phyloP scores from a whole-genome alignment of 2,888 invertebrate species.

The Latrodectus hesperus region DNA sequence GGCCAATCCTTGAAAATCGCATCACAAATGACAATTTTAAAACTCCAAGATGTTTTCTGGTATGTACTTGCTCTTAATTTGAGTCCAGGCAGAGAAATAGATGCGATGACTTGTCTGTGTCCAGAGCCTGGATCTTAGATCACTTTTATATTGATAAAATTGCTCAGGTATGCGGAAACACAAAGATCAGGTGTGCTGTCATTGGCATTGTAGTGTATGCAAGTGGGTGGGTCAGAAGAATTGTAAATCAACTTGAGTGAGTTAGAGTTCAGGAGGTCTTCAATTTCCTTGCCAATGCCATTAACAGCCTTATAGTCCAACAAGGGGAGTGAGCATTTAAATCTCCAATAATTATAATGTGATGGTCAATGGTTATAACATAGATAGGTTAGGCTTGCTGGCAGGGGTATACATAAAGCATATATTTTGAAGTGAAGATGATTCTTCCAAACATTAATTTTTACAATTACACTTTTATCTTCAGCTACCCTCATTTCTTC shows the following conservation, averaged over 20 bases:
- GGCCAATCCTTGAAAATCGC: too few species aligned
- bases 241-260: neutral
- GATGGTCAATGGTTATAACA: neutral
- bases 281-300: neutral
- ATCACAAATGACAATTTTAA: neutral
- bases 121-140: neutral
- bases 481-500: neutral
- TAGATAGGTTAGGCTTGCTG: neutral
- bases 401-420: neutral
- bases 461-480: constrained; percentile 4
- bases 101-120: neutral
- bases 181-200: neutral
- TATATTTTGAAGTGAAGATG: neutral
- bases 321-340: neutral
- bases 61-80: neutral
- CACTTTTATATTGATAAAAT: neutral
- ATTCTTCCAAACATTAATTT: neutral
- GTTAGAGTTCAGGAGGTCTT: neutral
- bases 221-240: neutral
- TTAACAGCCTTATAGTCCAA: neutral
- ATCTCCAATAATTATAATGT: neutral
- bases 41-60: neutral
- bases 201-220: neutral
- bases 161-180: neutral
- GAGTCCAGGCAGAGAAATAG: neutral